Evolutionary conservation across 92 coral and sea anemone species (phyloP).

Genomic region (Phenganax stokvisi): DNA sequence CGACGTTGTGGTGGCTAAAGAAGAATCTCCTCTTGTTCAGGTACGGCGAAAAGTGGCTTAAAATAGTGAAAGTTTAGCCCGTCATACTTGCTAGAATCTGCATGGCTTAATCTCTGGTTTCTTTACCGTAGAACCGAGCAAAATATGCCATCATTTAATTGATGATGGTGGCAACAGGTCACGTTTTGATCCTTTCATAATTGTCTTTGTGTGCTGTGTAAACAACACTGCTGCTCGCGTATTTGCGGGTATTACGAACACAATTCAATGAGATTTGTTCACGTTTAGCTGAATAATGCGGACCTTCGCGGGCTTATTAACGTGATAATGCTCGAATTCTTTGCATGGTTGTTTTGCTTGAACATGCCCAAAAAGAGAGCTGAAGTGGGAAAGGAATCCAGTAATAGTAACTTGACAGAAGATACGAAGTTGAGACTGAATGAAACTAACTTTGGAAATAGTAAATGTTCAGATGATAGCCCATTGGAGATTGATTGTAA

Average conservation of each 20-base stretch:
- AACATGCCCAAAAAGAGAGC: not conserved
- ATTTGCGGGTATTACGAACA: too few relatives aligned
- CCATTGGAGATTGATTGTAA: too few relatives aligned
- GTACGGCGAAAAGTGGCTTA: not conserved
- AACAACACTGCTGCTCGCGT: too few relatives aligned
- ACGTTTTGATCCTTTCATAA: not conserved
- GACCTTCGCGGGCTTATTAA: not conserved
- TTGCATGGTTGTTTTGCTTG: slow-evolving; percentile 22
- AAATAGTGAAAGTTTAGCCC: not conserved
- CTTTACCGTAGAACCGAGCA: not conserved
- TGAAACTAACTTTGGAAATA: too few relatives aligned
- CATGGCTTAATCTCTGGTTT: not conserved
- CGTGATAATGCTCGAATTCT: slow-evolving; percentile 26
- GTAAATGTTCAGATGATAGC: too few relatives aligned
- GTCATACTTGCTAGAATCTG: not conserved
- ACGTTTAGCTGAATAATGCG: not conserved
- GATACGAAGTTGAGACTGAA: too few relatives aligned
- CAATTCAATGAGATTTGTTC: not conserved
- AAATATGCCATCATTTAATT: not conserved
- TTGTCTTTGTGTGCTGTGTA: not conserved
- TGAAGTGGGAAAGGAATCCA: slow-evolving; percentile 1
- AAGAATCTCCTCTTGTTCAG: slow-evolving; percentile 27
- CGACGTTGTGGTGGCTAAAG: not conserved
- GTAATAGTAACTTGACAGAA: too few relatives aligned
- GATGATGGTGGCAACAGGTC: slow-evolving; percentile 33